These are phyloP conservation scores for Apogon talboti DNA, from an alignment of 2,797 vertebrate species.

Conservation along the genomic window DNA sequence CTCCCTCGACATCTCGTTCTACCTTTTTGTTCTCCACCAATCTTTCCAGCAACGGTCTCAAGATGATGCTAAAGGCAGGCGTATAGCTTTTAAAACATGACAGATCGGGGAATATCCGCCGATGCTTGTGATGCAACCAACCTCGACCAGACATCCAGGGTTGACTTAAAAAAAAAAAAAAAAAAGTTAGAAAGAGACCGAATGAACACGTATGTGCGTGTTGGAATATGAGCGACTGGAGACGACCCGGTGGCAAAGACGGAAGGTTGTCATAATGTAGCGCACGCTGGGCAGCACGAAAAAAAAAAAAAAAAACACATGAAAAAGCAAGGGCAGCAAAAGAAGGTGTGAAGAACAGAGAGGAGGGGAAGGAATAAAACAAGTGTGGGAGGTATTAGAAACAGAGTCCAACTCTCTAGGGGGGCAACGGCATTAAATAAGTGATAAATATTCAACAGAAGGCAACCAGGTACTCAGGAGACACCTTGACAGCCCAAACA, in stretches of 20 bases:
- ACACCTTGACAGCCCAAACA: slow-evolving; percentile 79
- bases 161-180: slow-evolving; percentile 14
- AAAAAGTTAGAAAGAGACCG: neutral
- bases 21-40: slow-evolving; percentile 37
- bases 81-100: slow-evolving; percentile 5
- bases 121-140: slow-evolving; percentile 6
- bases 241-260: too few species aligned
- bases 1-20: slow-evolving; percentile 25
- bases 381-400: slow-evolving; percentile 49
- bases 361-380: slow-evolving; percentile 3
- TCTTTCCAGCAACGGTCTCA: slow-evolving; percentile 13
- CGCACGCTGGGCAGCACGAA: neutral
- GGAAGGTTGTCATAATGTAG: slow-evolving; percentile 16
- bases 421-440: slow-evolving; percentile 64
- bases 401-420: slow-evolving; percentile 62
- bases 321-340: slow-evolving; percentile 22
- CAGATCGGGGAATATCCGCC: neutral
- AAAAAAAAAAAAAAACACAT: neutral
- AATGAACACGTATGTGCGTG: neutral
- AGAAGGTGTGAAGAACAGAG: slow-evolving; percentile 3
- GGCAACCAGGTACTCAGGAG: slow-evolving; percentile 67
- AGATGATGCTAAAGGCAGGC: slow-evolving; percentile 4
- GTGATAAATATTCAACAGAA: slow-evolving; percentile 81
- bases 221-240: too few species aligned
- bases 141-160: neutral